Evolutionary conservation across 2,888 invertebrate species (phyloP).

Genomic region (Tineola bisselliella): DNA sequence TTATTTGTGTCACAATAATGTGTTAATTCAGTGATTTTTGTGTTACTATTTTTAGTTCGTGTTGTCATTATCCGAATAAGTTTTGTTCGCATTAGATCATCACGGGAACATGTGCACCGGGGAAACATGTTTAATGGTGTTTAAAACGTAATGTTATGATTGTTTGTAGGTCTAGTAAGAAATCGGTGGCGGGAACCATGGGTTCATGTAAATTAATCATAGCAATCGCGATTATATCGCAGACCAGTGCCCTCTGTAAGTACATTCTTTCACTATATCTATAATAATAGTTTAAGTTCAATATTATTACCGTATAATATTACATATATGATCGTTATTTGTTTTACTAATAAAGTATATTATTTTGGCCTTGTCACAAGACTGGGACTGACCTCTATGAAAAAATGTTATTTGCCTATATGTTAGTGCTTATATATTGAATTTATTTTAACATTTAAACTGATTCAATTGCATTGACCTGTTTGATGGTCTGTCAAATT

Average conservation of each 20-base stretch:
- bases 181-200: slow-evolving; percentile 43
- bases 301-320: too few species aligned
- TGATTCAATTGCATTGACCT: not conserved
- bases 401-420: not conserved
- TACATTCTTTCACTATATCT: slow-evolving; percentile 20
- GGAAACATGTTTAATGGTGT: slow-evolving; percentile 43
- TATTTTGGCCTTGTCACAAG: slow-evolving; percentile 33
- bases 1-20: slow-evolving; percentile 35
- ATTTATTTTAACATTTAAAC: slow-evolving; percentile 10
- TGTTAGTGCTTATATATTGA: slow-evolving; percentile 14
- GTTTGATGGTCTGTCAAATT: too few species aligned
- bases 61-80: slow-evolving; percentile 63
- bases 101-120: slow-evolving; percentile 61
- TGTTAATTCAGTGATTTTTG: slow-evolving; percentile 40
- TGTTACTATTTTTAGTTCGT: slow-evolving; percentile 71
- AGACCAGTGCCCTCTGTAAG: slow-evolving; percentile 53
- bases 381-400: slow-evolving; percentile 21
- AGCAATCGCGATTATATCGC: slow-evolving; percentile 44
- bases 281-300: too few species aligned
- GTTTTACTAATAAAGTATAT: slow-evolving; percentile 16
- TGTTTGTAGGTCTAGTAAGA: slow-evolving; percentile 53
- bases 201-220: slow-evolving; percentile 47
- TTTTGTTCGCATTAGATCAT: slow-evolving; percentile 64
- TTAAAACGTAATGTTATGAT: slow-evolving; percentile 49
- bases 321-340: not conserved